These are phyloP conservation scores for Monoplex corrugatus DNA, from an alignment of 2,888 invertebrate genomes.

Conservation along the genomic window DNA sequence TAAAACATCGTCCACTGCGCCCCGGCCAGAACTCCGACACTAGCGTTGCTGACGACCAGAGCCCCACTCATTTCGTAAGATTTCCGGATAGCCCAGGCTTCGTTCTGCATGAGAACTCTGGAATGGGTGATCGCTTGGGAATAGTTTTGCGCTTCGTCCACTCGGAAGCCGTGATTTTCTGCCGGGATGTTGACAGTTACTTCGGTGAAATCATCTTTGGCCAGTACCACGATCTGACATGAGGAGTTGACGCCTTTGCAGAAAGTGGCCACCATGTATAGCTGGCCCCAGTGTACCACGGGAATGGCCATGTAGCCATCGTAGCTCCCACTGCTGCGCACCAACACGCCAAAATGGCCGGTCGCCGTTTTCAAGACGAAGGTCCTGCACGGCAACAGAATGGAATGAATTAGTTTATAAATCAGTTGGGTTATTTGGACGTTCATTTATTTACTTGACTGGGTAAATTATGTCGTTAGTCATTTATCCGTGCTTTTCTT, in stretches of 20 bases:
- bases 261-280: slow-evolving; percentile 42
- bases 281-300: slow-evolving; percentile 44
- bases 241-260: slow-evolving; percentile 15
- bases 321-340: slow-evolving; percentile 31
- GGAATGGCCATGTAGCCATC: slow-evolving; percentile 54
- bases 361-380: not conserved
- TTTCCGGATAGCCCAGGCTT: slow-evolving; percentile 11
- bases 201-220: slow-evolving; percentile 19
- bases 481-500: no score
- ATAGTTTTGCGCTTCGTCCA: not conserved
- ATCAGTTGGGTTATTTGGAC: not conserved
- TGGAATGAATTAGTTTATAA: not conserved
- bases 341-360: slow-evolving; percentile 34
- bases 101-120: not conserved
- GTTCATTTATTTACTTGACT: no score
- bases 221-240: slow-evolving; percentile 48
- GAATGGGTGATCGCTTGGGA: not conserved
- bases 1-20: slow-evolving; percentile 41
- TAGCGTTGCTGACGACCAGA: not conserved
- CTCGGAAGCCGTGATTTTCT: not conserved
- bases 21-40: slow-evolving; percentile 47
- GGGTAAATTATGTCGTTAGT: no score
- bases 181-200: slow-evolving; percentile 26
- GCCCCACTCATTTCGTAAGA: slow-evolving; percentile 35
- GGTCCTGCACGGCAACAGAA: not conserved